Evolutionary conservation across 1,140 invertebrate species (phyloP), one percentile per base, ranked within the genome.

Genomic region (Caerostris extrusa): DNA sequence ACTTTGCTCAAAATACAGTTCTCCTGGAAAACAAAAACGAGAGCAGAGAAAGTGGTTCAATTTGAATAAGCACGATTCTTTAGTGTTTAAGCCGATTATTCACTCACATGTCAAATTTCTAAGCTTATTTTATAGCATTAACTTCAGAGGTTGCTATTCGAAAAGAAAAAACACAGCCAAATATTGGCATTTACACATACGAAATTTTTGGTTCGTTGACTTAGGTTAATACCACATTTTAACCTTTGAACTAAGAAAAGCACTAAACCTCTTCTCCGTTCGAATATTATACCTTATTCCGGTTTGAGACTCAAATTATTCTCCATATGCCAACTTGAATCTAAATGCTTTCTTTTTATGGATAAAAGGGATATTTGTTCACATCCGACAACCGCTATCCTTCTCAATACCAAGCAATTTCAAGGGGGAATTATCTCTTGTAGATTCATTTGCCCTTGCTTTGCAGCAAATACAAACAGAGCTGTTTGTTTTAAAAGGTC

Each of bases 181-280:
- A 50, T 77, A 77, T 77, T 77, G 71, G 2, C 7, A 5, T 50
- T 50, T 53, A 77, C 8, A 12, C 34, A 10, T 3, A 14, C 53
- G 50, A 77, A 53, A 53, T 77, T 77, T 71, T 53, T 4, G 71
- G 71, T 77, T 77, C 69, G 69, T 77, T 77, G 69, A 77, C 69
- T 77, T 77, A 77, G 50, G 71, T 77, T 77, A 77, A 77, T 77
- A 53, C 5, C 34, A 77, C 34, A 50, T 53, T 77, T 77, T 77
- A 34, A 53, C 71, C 71, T 53, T 50, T 50, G 71, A 77, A 77
- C 71, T 77, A 10, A 34, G 71, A 77, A 77, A 53, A 8, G 34
- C 50, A 77, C 34, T 77, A 19, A 7, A 50, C 2, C 8, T 77
- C 50, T 12, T 34, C 71, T 50, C 53, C 71, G 10, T 12, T 77